Evolutionary conservation across 2,113 vertebrate species (phyloP), one percentile per base, ranked within the genome.

Genomic region (Dicentrarchus labrax): DNA sequence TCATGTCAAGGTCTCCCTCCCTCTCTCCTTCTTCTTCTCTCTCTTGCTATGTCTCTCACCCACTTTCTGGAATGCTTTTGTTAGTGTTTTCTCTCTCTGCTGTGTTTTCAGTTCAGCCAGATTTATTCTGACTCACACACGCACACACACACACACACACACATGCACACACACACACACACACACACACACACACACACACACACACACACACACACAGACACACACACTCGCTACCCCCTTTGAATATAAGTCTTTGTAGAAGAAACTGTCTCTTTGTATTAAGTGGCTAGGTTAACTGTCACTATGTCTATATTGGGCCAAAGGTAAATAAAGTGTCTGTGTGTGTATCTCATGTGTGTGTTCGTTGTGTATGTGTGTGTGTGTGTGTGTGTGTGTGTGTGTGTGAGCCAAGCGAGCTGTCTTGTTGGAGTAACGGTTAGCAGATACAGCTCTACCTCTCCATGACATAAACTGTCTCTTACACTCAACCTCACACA

Each of bases 361-460:
- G 69, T 69, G 62, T 56, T 17, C 17, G 24, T n/a, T n/a, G n/a
- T n/a, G n/a, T n/a, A n/a, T 66, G 51, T 72, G 70, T 61, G 24
- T 74, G 50, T 21, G 22, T 77, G 85, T 59, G 45, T 83, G 59
- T 70, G 48, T 17, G 64, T 68, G 65, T 67, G 45, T 82, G 75
- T 77, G 76, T 75, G 78, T 82, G 75, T 74, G 84, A 84, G 86
- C 87, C 76, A 86, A 83, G 91, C 76, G 85, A 83, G 85, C 91
- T 93, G 93, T 94, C 93, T 91, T 80, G 75, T 92, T 59, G 92
- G 84, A 72, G 80, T 92, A 93, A 90, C 77, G 87, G 88, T 91
- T 90, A 93, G 86, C 92, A 92, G 92, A 94, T 90, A 92, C 89
- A 91, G 80, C 39, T 41, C 86, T 93, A 77, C 89, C 89, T 94